Percentiles rank a stretch among this genome's conserved stretches.
Conservation (phyloP, 2,888 invertebrate species). For the Limnephilus auricula region DNA sequence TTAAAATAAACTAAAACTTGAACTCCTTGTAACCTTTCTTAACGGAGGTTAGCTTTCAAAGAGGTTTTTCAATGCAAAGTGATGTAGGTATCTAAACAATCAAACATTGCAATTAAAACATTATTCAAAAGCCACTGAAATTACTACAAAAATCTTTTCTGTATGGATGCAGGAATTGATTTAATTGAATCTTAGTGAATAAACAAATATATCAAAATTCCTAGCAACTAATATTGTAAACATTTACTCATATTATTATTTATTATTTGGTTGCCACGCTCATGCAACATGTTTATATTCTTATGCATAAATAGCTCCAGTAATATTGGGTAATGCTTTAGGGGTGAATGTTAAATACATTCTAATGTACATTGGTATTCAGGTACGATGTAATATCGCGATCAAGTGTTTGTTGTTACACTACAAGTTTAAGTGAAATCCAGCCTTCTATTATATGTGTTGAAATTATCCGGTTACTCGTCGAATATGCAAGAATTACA, state of each 20-base stretch:
- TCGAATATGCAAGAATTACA: not conserved
- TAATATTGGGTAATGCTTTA: not conserved
- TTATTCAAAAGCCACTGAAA: too few species aligned
- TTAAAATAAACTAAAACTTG: too few species aligned
- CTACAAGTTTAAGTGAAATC: not conserved
- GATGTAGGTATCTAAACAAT: too few species aligned
- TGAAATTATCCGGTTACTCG: constrained; percentile 16
- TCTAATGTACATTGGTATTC: not conserved
- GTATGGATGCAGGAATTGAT: too few species aligned
- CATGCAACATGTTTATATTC: not conserved
- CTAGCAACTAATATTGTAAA: not conserved
- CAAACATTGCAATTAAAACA: too few species aligned
- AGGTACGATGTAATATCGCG: not conserved
- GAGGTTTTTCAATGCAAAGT: too few species aligned
- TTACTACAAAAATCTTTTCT: too few species aligned
- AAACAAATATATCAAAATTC: not conserved
- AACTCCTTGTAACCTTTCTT: too few species aligned
- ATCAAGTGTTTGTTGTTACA: not conserved
- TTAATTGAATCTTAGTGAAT: not conserved
- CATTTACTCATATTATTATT: not conserved
- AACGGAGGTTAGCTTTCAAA: too few species aligned
- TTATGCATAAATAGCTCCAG: not conserved
- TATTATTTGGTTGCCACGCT: not conserved
- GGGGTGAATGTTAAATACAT: not conserved
- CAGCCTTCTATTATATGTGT: not conserved